Evolutionary conservation across 2,113 vertebrate genomes (phyloP).

Genomic region (Archilochus colubris): DNA sequence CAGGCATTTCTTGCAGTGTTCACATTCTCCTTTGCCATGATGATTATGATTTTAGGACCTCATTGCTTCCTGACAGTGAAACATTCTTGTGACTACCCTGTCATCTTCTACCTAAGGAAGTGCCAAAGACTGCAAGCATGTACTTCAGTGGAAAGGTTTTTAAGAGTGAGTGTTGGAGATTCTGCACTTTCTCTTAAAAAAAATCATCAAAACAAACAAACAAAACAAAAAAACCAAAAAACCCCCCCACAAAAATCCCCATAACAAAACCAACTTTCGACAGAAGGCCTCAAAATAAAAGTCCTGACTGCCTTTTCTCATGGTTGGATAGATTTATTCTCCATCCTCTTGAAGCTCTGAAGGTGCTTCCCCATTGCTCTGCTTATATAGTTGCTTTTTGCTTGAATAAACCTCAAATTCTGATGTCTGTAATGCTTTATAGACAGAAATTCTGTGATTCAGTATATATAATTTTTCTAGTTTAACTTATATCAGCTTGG

Average conservation of each 20-base stretch:
- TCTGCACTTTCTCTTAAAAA: background rate
- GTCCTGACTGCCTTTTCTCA: background rate
- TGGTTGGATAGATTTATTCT: background rate
- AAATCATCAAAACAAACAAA: background rate
- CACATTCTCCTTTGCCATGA: background rate
- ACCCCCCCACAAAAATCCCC: background rate
- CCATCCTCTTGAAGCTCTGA: background rate
- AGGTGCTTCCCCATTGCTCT: background rate
- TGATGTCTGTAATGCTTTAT: background rate
- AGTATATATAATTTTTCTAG: background rate
- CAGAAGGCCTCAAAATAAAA: background rate
- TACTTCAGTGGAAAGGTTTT: background rate
- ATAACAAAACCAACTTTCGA: background rate
- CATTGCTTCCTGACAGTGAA: background rate
- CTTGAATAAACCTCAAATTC: background rate
- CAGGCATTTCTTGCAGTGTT: background rate
- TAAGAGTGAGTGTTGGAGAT: background rate
- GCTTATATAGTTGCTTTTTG: background rate
- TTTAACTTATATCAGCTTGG: background rate
- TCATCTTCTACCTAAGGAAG: background rate
- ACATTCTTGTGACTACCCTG: accelerated
- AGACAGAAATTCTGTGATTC: background rate
- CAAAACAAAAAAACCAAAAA: too few relatives aligned
- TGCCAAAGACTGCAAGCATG: background rate
- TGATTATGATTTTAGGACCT: background rate